phyloP scores from a whole-genome alignment of 2,888 invertebrate genomes.

The Apamea sordens region DNA sequence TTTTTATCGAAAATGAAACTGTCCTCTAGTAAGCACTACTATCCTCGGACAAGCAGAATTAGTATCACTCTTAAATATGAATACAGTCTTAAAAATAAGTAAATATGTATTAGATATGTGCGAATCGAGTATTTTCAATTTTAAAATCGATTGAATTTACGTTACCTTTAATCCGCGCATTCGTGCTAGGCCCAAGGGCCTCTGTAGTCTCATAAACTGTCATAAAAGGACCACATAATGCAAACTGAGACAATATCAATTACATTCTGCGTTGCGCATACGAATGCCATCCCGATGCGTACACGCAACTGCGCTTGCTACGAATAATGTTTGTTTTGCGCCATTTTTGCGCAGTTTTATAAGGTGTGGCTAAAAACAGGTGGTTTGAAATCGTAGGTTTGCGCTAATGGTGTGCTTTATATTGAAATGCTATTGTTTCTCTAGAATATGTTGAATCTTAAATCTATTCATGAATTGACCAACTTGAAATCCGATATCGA shows the following conservation, averaged over 20 bases:
- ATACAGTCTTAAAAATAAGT: neutral
- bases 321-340: slow-evolving; percentile 48
- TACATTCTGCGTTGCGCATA: slow-evolving; percentile 64
- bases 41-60: neutral
- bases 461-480: slow-evolving; percentile 5
- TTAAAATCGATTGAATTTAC: neutral
- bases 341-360: slow-evolving; percentile 60
- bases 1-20: neutral
- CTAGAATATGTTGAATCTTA: slow-evolving; percentile 22
- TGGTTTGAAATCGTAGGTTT: neutral
- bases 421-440: slow-evolving; percentile 34
- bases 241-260: slow-evolving; percentile 62
- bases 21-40: too few species aligned
- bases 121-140: neutral
- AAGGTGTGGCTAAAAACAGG: slow-evolving; percentile 52
- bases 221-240: slow-evolving; percentile 50
- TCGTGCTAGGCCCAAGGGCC: neutral
- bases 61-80: neutral
- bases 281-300: slow-evolving; percentile 61
- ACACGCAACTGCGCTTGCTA: slow-evolving; percentile 38
- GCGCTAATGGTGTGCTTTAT: slow-evolving; percentile 27
- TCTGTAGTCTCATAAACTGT: slow-evolving; percentile 46
- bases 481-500: neutral
- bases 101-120: neutral
- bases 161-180: neutral